phyloP scores from a whole-genome alignment of 2,113 vertebrate species.

The Catagonus wagneri region DNA sequence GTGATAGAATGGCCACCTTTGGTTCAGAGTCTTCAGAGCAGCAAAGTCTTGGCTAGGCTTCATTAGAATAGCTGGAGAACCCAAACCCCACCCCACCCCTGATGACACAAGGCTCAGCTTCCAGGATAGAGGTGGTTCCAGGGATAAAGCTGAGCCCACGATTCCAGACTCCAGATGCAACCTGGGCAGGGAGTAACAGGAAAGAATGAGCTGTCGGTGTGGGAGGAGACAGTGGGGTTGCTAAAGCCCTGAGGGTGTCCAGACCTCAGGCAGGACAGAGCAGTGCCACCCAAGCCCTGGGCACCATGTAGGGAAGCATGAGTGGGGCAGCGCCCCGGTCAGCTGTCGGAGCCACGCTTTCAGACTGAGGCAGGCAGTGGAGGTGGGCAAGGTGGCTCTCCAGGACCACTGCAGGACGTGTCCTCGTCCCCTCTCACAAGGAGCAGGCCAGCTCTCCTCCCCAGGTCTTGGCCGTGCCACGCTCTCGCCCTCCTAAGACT shows the following conservation, averaged over 20 bases:
- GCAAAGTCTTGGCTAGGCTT: conserved; percentile 72
- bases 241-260: conserved; percentile 11
- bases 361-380: neutral
- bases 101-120: conserved; percentile 76
- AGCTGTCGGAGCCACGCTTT: neutral
- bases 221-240: conserved; percentile 59
- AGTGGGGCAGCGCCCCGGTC: neutral
- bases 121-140: conserved; percentile 80
- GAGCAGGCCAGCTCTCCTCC: neutral
- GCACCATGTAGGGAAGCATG: neutral
- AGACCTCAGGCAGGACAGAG: neutral
- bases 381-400: neutral
- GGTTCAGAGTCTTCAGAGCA: conserved; percentile 72
- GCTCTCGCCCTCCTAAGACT: neutral
- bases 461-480: neutral
- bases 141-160: conserved; percentile 70
- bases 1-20: conserved; percentile 80
- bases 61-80: conserved; percentile 72
- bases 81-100: conserved; percentile 75
- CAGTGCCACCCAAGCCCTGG: conserved; percentile 28
- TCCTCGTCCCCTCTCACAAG: neutral
- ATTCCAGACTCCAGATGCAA: conserved; percentile 77
- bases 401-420: neutral
- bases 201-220: conserved; percentile 78
- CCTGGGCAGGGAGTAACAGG: conserved; percentile 72